These are phyloP conservation scores for Phalacrocorax aristotelis DNA, from an alignment of 2,113 vertebrate genomes.

Conservation along the genomic window DNA sequence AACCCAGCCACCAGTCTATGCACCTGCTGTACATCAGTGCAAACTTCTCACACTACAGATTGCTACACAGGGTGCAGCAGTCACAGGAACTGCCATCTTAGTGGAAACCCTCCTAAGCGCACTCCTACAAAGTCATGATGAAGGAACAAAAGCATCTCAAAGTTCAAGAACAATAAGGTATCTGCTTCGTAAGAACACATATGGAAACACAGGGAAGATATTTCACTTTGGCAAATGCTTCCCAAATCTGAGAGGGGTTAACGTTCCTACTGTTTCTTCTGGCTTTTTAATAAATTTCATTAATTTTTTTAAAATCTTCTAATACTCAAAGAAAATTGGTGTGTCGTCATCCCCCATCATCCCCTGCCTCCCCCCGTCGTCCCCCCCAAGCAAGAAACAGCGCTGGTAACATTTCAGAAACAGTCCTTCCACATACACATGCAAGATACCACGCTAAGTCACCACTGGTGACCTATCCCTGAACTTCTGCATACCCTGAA, in stretches of 20 bases:
- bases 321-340: not conserved
- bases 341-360: no score
- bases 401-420: not conserved
- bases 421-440: not conserved
- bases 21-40: not conserved
- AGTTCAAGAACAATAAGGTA: not conserved
- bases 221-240: not conserved
- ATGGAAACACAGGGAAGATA: not conserved
- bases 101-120: not conserved
- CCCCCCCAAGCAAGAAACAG: not conserved
- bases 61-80: not conserved
- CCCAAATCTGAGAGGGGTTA: not conserved
- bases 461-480: not conserved
- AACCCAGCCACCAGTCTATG: not conserved
- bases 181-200: not conserved
- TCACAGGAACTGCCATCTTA: not conserved
- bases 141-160: not conserved
- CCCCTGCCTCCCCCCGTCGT: no score
- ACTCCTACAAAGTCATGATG: accelerated
- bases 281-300: not conserved
- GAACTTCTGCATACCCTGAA: conserved; percentile 13
- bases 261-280: not conserved
- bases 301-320: not conserved
- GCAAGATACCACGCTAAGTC: not conserved
- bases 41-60: not conserved